Conservation (phyloP, 2,888 invertebrate species). For the Plagodis pulveraria region DNA sequence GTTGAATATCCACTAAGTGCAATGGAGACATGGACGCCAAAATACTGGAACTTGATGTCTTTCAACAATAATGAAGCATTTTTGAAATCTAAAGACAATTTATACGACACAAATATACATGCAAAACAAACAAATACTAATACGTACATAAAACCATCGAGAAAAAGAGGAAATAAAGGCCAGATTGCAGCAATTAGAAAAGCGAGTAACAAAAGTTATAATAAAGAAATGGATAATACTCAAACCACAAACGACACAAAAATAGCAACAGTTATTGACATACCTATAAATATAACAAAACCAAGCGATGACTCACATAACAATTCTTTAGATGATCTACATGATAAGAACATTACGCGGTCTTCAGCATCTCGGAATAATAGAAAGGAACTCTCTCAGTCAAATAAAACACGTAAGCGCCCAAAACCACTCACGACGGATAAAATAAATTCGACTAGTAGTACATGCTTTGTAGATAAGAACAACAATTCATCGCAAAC, state of each 20-base stretch:
- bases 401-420: background rate
- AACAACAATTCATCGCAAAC: background rate
- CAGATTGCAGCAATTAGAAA: background rate
- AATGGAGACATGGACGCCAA: conserved; percentile 61
- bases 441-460: background rate
- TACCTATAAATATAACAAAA: background rate
- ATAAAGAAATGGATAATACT: background rate
- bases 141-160: conserved; percentile 10
- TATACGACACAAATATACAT: conserved; percentile 14
- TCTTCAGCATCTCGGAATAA: background rate
- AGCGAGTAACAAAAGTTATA: conserved; percentile 7
- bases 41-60: conserved; percentile 54
- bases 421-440: background rate
- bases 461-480: background rate
- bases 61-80: conserved; percentile 28
- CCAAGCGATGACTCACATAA: background rate
- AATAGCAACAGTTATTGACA: background rate
- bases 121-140: conserved; percentile 14
- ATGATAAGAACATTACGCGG: background rate
- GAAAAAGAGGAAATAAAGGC: conserved; percentile 9
- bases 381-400: conserved; percentile 3
- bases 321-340: background rate
- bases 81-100: conserved; percentile 19
- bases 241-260: too few species aligned
- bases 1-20: conserved; percentile 65